Percentiles rank a stretch among this genome's conserved stretches.
Conservation (phyloP, 2,113 vertebrate species). For the Garra rufa region DNA sequence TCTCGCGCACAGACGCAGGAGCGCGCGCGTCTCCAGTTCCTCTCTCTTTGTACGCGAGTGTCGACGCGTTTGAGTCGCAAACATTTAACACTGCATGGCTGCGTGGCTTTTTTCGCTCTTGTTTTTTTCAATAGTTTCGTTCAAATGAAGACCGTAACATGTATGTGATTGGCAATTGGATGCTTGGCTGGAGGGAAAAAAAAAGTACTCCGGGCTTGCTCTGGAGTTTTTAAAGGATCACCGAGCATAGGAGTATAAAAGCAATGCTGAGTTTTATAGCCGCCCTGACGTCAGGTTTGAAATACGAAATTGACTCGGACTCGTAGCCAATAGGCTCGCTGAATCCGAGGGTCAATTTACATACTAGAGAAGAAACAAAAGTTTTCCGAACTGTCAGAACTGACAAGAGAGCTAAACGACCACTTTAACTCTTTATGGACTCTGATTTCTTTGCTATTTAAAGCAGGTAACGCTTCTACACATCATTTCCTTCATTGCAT, state of each 20-base stretch:
- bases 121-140: slow-evolving; percentile 76
- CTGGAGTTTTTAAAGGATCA: slow-evolving; percentile 86
- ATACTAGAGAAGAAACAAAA: slow-evolving; percentile 90
- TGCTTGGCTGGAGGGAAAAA: slow-evolving; percentile 67
- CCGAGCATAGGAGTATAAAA: slow-evolving; percentile 95
- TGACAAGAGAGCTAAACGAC: slow-evolving; percentile 81
- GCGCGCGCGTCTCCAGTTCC: slow-evolving; percentile 78
- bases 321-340: slow-evolving; percentile 83
- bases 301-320: slow-evolving; percentile 86
- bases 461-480: neutral
- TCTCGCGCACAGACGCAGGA: slow-evolving; percentile 84
- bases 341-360: slow-evolving; percentile 82
- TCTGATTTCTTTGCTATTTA: neutral
- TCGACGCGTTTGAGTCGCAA: slow-evolving; percentile 77
- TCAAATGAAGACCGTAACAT: slow-evolving; percentile 78
- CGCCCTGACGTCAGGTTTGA: slow-evolving; percentile 88
- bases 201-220: slow-evolving; percentile 76
- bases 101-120: slow-evolving; percentile 47
- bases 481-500: neutral
- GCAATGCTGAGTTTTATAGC: slow-evolving; percentile 97
- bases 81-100: slow-evolving; percentile 88
- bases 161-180: slow-evolving; percentile 79
- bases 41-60: slow-evolving; percentile 83
- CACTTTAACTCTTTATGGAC: slow-evolving; percentile 69
- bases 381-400: slow-evolving; percentile 84